Evolutionary conservation across 2,113 vertebrate genomes (phyloP).

Genomic region (Corythaixoides concolor): DNA sequence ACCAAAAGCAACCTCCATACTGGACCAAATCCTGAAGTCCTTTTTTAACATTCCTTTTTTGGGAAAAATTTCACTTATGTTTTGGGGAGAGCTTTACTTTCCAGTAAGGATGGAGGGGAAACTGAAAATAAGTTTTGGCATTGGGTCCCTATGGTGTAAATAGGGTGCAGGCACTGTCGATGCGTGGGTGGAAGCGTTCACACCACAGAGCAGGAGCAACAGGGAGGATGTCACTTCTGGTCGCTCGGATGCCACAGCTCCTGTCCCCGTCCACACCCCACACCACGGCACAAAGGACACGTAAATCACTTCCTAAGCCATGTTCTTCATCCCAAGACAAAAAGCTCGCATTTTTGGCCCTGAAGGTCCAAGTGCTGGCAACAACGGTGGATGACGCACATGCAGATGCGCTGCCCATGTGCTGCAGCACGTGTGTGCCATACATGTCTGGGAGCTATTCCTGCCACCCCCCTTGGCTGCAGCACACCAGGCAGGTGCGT

Average conservation of each 20-base stretch:
- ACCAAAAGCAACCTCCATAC: neutral
- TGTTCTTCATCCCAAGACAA: neutral
- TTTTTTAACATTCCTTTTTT: neutral
- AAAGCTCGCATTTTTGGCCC: neutral
- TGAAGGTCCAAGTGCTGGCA: neutral
- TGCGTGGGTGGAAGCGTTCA: neutral
- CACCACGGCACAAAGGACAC: neutral
- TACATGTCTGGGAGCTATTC: rapidly evolving
- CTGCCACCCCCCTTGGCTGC: neutral
- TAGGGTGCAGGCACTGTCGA: neutral
- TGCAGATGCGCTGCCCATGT: neutral
- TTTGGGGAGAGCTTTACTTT: neutral
- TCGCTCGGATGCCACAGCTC: neutral
- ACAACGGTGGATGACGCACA: rapidly evolving
- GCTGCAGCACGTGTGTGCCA: rapidly evolving
- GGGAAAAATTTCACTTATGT: neutral
- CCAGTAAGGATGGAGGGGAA: neutral
- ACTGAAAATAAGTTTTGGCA: neutral
- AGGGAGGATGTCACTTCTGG: neutral
- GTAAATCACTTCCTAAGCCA: neutral
- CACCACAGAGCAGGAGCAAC: neutral
- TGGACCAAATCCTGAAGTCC: neutral
- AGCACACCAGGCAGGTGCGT: rapidly evolving
- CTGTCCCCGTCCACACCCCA: neutral
- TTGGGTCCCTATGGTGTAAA: neutral